Evolutionary conservation across 2,113 vertebrate genomes (phyloP).

Genomic region (Haplochromis burtoni): DNA sequence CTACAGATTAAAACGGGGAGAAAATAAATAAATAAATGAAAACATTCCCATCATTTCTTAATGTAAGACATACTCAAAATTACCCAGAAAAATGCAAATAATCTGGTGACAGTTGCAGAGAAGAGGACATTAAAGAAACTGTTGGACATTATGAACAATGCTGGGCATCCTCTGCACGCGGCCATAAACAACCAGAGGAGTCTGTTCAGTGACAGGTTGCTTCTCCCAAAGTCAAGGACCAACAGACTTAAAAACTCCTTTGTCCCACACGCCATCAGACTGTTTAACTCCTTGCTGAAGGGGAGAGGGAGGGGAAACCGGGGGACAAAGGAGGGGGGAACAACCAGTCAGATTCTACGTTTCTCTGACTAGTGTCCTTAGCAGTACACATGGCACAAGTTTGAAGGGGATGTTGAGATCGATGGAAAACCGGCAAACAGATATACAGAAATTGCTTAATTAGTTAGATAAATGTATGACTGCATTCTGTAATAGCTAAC

Average conservation of each 20-base stretch:
- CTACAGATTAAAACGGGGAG: background rate
- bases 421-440: background rate
- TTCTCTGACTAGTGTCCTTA: background rate
- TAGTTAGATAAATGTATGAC: background rate
- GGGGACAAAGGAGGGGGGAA: background rate
- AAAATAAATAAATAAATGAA: background rate
- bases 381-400: background rate
- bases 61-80: background rate
- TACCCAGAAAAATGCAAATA: background rate
- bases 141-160: background rate
- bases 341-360: background rate
- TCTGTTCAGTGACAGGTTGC: background rate
- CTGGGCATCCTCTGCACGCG: background rate
- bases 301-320: rapidly evolving
- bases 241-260: background rate
- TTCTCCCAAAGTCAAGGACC: background rate
- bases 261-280: background rate
- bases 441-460: background rate
- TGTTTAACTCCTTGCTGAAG: background rate
- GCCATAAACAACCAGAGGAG: background rate
- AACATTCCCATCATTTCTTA: background rate
- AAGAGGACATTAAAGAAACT: background rate
- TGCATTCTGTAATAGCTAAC: background rate
- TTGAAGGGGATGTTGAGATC: background rate
- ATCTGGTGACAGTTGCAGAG: background rate